Base-by-base conservation (phyloP, 2,113 vertebrate species). In the Thomomys bottae region DNA sequence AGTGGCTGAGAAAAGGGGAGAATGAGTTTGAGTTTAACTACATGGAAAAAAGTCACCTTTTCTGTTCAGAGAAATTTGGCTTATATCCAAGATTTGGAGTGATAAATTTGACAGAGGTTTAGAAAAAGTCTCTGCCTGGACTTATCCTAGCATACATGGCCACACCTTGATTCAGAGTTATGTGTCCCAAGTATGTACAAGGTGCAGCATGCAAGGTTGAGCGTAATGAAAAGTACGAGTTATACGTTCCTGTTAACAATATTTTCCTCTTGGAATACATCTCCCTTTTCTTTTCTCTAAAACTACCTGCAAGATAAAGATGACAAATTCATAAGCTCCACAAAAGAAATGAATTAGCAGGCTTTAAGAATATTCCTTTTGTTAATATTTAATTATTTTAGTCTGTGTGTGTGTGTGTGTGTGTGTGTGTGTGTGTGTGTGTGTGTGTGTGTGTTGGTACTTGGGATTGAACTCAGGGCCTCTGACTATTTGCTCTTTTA, bases 121-220 rank as follows among this genome's bases (percentile, higher is more conserved):
- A 70, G 49, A 63, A 61, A 92, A 66, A 54, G 21, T 32, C 38
- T 88, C 15, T 91, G 87, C 77, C 89, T 57, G 38, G 36, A 92
- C 83, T 76, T 23, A 90, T 91, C 71, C 84, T 40, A 61, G 30
- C 49, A 79, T 26, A 49, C 14, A 5, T 1, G 18, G 30, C 54
- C 83, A 90, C 83, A 70, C 72, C 91, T 87, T 28, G 5, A 11
- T 28, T 82, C 64, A 57, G 21, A n/a, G 72, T 1, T 49, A 8
- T 26, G 1, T 3, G 24, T 79, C 45, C 49, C 66, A 81, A 72
- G 38, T 59, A 6, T 87, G 68, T 5, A 17, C 45, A 72, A 38
- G 76, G n/a, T 64, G 83, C 34, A 64, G 64, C 88, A 8, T 0
- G 20, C 2, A 34, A 26, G 11, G 17, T 0, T 21, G 57, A 59